phyloP scores from a whole-genome alignment of 2,888 invertebrate species.

The Glaucopsyche alexis region DNA sequence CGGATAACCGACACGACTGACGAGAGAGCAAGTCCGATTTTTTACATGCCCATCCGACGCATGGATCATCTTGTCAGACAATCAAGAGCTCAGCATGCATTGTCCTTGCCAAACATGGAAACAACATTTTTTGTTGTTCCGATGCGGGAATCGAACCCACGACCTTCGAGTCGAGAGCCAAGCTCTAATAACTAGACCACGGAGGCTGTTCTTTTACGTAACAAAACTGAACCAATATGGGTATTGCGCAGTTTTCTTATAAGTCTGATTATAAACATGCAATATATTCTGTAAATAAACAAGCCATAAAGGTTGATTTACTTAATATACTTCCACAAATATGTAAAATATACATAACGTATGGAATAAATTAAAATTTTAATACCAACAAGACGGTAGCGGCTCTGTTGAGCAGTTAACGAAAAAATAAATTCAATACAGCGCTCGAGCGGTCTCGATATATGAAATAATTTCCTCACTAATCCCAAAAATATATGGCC shows the following conservation, averaged over 20 bases:
- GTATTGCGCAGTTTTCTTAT: neutral
- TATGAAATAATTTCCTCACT: slow-evolving; percentile 74
- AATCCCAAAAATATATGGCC: slow-evolving; percentile 74
- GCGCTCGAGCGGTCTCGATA: slow-evolving; percentile 55
- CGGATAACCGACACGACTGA: too few species aligned
- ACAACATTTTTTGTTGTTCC: too few species aligned
- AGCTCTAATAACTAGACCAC: too few species aligned
- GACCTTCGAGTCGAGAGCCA: too few species aligned
- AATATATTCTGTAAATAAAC: slow-evolving; percentile 1
- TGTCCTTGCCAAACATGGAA: too few species aligned
- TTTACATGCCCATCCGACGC: too few species aligned
- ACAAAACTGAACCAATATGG: neutral
- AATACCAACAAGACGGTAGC: slow-evolving; percentile 29
- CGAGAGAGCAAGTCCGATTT: too few species aligned
- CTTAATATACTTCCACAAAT: slow-evolving; percentile 28
- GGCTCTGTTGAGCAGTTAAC: slow-evolving; percentile 23
- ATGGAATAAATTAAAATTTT: slow-evolving; percentile 20
- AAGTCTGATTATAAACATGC: neutral
- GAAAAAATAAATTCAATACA: slow-evolving; percentile 48
- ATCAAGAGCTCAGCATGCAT: too few species aligned
- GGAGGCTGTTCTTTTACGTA: too few species aligned
- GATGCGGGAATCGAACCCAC: too few species aligned
- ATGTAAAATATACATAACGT: neutral
- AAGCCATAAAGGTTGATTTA: neutral
- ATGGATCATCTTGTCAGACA: too few species aligned